Evolutionary conservation across 1,140 invertebrate species (phyloP).

Genomic region (Pomacea maculata): DNA sequence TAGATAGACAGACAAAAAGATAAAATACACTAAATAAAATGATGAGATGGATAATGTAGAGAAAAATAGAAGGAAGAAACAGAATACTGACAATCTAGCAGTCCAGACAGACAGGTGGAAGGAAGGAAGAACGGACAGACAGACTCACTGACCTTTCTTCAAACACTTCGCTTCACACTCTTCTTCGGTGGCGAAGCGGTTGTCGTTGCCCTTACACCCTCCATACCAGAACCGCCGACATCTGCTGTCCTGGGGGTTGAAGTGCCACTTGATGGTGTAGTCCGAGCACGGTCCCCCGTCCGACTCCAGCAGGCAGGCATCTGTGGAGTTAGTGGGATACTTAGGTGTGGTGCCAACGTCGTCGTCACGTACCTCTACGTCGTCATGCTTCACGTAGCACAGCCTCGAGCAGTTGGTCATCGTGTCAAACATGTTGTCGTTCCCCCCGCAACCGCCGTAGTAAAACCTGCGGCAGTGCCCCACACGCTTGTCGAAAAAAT

Average conservation of each 20-base stretch:
- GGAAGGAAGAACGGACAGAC: not conserved
- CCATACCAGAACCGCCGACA: constrained; percentile 96
- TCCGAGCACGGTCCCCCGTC: constrained; percentile 83
- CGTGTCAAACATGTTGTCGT: constrained; percentile 78
- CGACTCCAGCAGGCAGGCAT: constrained; percentile 78
- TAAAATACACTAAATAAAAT: not conserved
- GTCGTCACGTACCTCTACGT: not conserved
- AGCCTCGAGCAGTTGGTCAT: constrained; percentile 82
- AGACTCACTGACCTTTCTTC: constrained; percentile 26
- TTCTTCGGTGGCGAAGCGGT: constrained; percentile 81
- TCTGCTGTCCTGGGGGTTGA: constrained; percentile 76
- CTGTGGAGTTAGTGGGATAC: constrained; percentile 20
- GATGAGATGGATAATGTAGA: not conserved
- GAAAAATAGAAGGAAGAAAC: not conserved
- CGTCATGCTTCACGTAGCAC: constrained; percentile 25
- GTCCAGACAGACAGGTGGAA: too few species aligned
- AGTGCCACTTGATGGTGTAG: constrained; percentile 81
- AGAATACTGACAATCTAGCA: not conserved
- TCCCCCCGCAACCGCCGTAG: constrained; percentile 91
- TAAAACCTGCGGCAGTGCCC: constrained; percentile 90
- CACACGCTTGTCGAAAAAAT: constrained; percentile 79
- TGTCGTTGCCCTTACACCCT: constrained; percentile 82
- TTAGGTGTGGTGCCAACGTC: not conserved
- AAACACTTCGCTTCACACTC: constrained; percentile 72
- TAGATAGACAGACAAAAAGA: not conserved